Evolutionary conservation across 2,888 invertebrate species (phyloP).

Genomic region (Leucophora obtusa): DNA sequence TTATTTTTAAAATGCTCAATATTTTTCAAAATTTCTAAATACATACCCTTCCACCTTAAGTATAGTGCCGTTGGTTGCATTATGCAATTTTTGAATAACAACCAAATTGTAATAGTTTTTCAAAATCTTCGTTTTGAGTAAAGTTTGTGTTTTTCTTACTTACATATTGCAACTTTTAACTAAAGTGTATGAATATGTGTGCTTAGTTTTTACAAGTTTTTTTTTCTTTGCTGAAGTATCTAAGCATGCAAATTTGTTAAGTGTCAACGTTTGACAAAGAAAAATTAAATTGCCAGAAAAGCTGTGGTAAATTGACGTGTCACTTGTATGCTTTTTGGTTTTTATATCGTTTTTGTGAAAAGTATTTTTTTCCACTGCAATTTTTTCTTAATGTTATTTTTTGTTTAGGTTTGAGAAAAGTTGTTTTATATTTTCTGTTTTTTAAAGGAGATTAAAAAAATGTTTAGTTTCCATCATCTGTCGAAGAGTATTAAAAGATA

Average conservation of each 20-base stretch:
- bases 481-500: not conserved
- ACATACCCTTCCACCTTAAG: no score
- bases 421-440: constrained; percentile 2
- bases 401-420: not conserved
- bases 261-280: constrained; percentile 62
- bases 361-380: not conserved
- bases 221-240: constrained; percentile 20
- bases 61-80: not conserved
- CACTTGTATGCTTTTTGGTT: constrained; percentile 41
- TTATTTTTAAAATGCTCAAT: no score
- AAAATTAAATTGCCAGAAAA: constrained; percentile 61
- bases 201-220: not conserved
- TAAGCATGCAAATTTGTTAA: constrained; percentile 64
- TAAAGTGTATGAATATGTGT: constrained; percentile 6
- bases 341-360: not conserved
- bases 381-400: not conserved
- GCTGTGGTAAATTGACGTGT: constrained; percentile 59
- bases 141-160: constrained; percentile 15
- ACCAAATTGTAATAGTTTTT: not conserved
- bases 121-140: not conserved
- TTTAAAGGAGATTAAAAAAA: not conserved
- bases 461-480: not conserved
- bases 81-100: not conserved
- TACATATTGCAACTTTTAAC: constrained; percentile 46
- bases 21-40: no score